Conservation (phyloP, 2,888 invertebrate species). For the Entomobrya multifasciata region DNA sequence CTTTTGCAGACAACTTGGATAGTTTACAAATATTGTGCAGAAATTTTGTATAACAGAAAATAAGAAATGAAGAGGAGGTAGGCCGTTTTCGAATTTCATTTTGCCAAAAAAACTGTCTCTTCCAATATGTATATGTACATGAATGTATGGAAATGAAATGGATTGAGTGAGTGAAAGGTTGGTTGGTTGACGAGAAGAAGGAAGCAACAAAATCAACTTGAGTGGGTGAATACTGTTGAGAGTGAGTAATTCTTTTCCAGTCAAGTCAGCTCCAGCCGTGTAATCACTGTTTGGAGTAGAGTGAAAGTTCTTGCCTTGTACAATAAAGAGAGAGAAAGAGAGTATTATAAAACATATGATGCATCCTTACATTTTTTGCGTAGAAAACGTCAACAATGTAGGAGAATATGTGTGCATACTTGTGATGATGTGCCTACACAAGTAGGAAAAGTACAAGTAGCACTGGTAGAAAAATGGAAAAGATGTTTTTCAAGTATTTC, state of each 20-base stretch:
- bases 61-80: slow-evolving; percentile 13
- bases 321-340: too few species aligned
- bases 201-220: not conserved
- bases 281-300: slow-evolving; percentile 22
- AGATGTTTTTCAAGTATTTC: not conserved
- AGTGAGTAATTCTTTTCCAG: slow-evolving; percentile 64
- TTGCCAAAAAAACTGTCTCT: slow-evolving; percentile 32
- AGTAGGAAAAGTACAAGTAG: not conserved
- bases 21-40: not conserved
- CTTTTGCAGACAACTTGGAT: not conserved
- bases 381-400: too few species aligned
- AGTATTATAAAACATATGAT: too few species aligned
- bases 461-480: not conserved
- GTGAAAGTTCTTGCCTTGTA: slow-evolving; percentile 20
- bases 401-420: too few species aligned
- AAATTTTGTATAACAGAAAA: too few species aligned
- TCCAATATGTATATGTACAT: slow-evolving; percentile 43
- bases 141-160: slow-evolving; percentile 28
- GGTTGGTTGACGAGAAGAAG: slow-evolving; percentile 30
- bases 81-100: slow-evolving; percentile 46
- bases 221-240: not conserved
- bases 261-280: slow-evolving; percentile 40
- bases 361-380: too few species aligned
- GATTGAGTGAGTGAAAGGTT: not conserved
- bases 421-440: not conserved